Percentiles rank a stretch among this genome's conserved stretches.
Conservation (phyloP, 1,140 invertebrate species). For the Helicoverpa zea region DNA sequence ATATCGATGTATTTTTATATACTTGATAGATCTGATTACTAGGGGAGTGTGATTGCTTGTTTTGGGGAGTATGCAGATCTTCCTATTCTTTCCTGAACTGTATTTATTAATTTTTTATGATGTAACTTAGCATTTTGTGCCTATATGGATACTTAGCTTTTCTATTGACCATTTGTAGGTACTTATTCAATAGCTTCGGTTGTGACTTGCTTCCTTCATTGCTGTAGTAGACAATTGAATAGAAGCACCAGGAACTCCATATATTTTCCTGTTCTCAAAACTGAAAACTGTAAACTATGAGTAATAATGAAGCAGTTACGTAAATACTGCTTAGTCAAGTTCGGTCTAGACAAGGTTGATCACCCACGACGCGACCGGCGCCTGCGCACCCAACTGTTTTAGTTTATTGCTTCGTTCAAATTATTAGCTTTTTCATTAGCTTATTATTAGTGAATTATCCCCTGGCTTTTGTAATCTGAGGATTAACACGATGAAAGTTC, state of each 20-base stretch:
- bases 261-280: not conserved
- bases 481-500: not conserved
- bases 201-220: no score
- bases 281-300: constrained; percentile 39
- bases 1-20: no score
- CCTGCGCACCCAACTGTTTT: constrained; percentile 50
- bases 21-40: no score
- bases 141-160: no score
- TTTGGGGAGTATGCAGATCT: no score
- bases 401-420: constrained; percentile 33
- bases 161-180: no score
- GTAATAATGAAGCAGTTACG: constrained; percentile 38
- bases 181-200: no score
- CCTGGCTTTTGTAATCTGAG: constrained; percentile 2
- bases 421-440: constrained; percentile 37
- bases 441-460: constrained; percentile 35
- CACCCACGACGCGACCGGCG: constrained; percentile 54
- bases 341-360: constrained; percentile 51
- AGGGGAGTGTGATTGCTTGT: no score
- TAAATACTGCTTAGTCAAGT: constrained; percentile 45
- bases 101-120: no score
- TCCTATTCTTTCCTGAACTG: no score
- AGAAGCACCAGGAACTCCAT: not conserved
- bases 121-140: no score
- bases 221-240: no score